A percentile compares a stretch with the other conserved stretches of the same genome.
phyloP scores from a whole-genome alignment of 1,140 invertebrate species.

The Monomorium pharaonis region DNA sequence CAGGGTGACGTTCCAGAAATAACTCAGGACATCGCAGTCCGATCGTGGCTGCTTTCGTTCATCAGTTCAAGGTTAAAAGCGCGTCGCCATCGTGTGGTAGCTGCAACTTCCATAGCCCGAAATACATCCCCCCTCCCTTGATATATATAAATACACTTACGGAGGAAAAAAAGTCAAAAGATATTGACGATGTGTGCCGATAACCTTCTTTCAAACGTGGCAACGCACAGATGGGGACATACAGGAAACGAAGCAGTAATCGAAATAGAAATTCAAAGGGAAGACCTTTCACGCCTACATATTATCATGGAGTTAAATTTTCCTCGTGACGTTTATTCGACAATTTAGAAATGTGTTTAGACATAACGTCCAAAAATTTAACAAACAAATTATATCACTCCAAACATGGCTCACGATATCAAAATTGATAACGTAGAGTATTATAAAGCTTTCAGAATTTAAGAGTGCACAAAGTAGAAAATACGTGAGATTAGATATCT shows the following conservation, averaged over 20 bases:
- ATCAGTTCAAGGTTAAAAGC: conserved; percentile 82
- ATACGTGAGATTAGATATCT: not conserved
- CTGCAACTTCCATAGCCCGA: conserved; percentile 71
- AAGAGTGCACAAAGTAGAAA: not conserved
- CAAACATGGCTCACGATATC: not conserved
- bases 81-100: conserved; percentile 66
- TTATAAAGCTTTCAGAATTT: not conserved
- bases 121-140: conserved; percentile 72
- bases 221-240: conserved; percentile 4
- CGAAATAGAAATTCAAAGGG: not conserved
- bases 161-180: conserved; percentile 21
- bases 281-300: not conserved
- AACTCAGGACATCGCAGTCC: conserved; percentile 69
- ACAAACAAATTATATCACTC: not conserved
- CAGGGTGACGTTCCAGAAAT: conserved; percentile 74
- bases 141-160: conserved; percentile 74
- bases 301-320: not conserved
- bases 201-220: conserved; percentile 72
- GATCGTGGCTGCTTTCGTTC: conserved; percentile 70
- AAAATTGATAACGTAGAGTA: not conserved
- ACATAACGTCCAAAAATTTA: not conserved
- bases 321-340: not conserved
- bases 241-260: conserved; percentile 1
- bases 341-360: not conserved
- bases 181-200: conserved; percentile 63